Percentiles rank a stretch among this genome's conserved stretches.
Conservation (phyloP, 1,140 invertebrate genomes). For the Drosophila nannoptera region DNA sequence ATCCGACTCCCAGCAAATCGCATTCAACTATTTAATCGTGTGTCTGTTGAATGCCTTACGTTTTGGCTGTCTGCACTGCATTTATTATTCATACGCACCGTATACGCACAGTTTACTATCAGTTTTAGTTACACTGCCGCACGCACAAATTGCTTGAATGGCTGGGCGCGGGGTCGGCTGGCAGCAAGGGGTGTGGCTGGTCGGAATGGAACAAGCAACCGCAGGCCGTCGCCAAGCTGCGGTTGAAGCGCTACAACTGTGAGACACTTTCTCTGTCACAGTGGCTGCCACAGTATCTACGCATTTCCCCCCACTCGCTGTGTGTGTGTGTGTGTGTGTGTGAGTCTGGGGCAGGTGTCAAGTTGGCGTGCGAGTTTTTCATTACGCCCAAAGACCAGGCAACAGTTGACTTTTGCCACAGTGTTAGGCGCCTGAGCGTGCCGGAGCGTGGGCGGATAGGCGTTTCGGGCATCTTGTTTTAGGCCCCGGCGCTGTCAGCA, state of each 20-base stretch:
- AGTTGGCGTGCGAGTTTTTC: conserved; percentile 62
- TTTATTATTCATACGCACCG: conserved; percentile 71
- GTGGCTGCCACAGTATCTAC: neutral
- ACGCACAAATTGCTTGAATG: conserved; percentile 13
- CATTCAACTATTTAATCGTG: conserved; percentile 19
- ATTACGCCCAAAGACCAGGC: conserved; percentile 29
- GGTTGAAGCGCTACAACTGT: conserved; percentile 36
- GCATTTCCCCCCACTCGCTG: neutral
- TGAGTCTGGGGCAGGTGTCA: conserved; percentile 57
- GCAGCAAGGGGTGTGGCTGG: neutral
- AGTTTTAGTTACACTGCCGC: conserved; percentile 53
- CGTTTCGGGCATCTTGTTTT: conserved; percentile 1
- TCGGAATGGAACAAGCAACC: conserved; percentile 7
- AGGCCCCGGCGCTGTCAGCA: conserved; percentile 58
- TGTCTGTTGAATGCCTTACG: conserved; percentile 24
- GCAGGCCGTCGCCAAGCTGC: conserved; percentile 33
- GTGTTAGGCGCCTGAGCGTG: neutral
- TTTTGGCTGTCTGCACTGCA: conserved; percentile 19
- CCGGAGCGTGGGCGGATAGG: neutral
- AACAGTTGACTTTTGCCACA: conserved; percentile 41
- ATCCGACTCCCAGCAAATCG: neutral
- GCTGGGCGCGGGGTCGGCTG: neutral
- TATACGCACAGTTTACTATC: conserved; percentile 54
- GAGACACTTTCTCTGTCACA: conserved; percentile 11
- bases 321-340: neutral